Evolutionary conservation across 30 jellyfish, hydroid and myxozoan genomes (phyloP).

Genomic region (Turritopsis dohrnii): DNA sequence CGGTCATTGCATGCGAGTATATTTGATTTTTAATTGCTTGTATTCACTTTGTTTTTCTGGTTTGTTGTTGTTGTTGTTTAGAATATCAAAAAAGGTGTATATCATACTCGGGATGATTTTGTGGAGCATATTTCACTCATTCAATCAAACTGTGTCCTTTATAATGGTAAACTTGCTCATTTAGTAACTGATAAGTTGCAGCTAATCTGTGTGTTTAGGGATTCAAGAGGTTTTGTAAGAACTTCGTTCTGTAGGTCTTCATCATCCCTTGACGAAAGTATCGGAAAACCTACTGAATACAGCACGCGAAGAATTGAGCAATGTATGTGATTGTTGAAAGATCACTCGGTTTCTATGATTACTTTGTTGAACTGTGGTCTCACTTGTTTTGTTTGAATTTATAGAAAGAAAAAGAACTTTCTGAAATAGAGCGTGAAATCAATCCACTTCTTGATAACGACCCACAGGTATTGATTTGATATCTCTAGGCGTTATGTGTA

Average conservation of each 20-base stretch:
- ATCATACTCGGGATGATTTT: constrained; percentile 72
- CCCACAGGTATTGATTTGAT: constrained; percentile 57
- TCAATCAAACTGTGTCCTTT: constrained; percentile 74
- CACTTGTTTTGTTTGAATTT: not conserved
- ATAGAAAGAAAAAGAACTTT: constrained; percentile 66
- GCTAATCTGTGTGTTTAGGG: too few relatives aligned
- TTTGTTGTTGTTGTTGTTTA: constrained; percentile 16
- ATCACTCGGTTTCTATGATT: too few relatives aligned
- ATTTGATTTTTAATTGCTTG: not conserved
- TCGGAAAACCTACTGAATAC: constrained; percentile 77
- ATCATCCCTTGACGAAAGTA: constrained; percentile 85
- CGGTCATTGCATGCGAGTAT: too few relatives aligned
- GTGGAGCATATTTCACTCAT: constrained; percentile 73
- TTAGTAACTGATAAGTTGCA: not conserved
- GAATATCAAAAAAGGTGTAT: constrained; percentile 33
- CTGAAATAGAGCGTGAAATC: constrained; percentile 73
- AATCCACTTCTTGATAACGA: constrained; percentile 90
- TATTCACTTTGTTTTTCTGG: not conserved
- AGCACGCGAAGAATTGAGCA: constrained; percentile 42
- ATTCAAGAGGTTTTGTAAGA: too few relatives aligned
- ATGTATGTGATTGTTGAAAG: constrained; percentile 26
- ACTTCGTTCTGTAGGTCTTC: too few relatives aligned
- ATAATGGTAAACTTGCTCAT: constrained; percentile 59
- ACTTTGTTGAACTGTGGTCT: too few relatives aligned
- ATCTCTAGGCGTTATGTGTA: too few relatives aligned